Conservation (phyloP, 2,797 vertebrate species). For the Perodicticus potto region DNA sequence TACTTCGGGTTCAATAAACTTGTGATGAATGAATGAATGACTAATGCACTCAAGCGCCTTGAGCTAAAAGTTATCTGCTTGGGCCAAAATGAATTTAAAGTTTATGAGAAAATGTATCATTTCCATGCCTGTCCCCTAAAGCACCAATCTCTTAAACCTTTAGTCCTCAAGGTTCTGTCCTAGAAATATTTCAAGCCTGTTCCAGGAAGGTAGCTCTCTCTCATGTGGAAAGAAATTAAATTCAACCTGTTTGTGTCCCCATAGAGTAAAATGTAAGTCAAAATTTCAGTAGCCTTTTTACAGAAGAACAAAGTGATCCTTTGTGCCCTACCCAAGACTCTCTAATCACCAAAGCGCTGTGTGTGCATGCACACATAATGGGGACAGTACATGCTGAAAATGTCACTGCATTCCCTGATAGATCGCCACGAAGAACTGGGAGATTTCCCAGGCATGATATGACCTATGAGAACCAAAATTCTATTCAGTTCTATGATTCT, state of each 20-base stretch:
- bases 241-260: neutral
- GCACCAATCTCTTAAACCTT: conserved; percentile 44
- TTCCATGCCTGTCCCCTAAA: conserved; percentile 66
- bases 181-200: conserved; percentile 13
- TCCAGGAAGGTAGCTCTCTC: conserved; percentile 13
- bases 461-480: conserved; percentile 63
- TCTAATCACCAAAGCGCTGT: conserved; percentile 64
- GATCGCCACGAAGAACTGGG: conserved; percentile 22
- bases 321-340: neutral
- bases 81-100: conserved; percentile 72
- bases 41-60: conserved; percentile 10
- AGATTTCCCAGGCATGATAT: conserved; percentile 58
- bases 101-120: conserved; percentile 80
- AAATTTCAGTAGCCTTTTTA: neutral
- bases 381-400: conserved; percentile 19
- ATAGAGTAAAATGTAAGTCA: conserved; percentile 6
- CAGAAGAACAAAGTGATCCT: conserved; percentile 25
- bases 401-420: conserved; percentile 64
- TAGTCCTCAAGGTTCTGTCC: conserved; percentile 21
- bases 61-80: conserved; percentile 63
- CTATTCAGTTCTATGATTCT: neutral
- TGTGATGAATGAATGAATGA: conserved; percentile 70
- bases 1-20: conserved; percentile 55
- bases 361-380: conserved; percentile 19
- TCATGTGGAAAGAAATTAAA: conserved; percentile 40